Conservation (phyloP, 2,797 vertebrate species). For the Gouania willdenowi region DNA sequence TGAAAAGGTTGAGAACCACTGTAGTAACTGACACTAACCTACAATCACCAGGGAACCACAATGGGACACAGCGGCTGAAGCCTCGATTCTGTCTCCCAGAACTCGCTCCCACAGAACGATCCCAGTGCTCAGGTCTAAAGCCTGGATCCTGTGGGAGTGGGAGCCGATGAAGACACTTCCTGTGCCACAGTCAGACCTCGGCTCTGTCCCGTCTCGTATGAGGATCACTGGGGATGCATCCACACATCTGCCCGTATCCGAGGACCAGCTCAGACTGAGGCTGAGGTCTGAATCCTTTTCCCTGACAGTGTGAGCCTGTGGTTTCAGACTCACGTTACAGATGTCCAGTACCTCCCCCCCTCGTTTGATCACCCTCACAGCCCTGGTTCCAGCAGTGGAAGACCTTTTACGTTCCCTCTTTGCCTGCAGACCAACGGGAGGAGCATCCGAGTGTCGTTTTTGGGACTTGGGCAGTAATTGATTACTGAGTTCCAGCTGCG, state of each 20-base stretch:
- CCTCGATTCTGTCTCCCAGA: constrained; percentile 88
- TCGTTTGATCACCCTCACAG: constrained; percentile 53
- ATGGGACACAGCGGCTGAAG: constrained; percentile 83
- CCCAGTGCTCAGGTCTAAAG: constrained; percentile 80
- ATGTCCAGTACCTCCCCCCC: constrained; percentile 46
- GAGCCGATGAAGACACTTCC: constrained; percentile 85
- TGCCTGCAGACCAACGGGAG: not conserved
- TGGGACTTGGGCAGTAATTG: not conserved
- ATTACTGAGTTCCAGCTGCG: constrained; percentile 21
- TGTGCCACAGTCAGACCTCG: not conserved
- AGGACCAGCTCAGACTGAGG: constrained; percentile 80
- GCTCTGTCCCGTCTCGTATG: constrained; percentile 17
- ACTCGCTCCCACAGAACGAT: constrained; percentile 84
- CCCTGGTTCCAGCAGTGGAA: not conserved
- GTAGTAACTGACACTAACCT: constrained; percentile 70
- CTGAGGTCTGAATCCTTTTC: constrained; percentile 13
- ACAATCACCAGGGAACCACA: constrained; percentile 84
- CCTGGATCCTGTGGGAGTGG: constrained; percentile 88
- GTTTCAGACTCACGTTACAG: not conserved
- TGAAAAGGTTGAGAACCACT: no score
- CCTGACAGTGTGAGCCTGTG: not conserved
- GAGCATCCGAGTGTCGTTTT: constrained; percentile 12
- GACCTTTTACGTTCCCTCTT: constrained; percentile 42
- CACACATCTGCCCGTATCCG: constrained; percentile 89
- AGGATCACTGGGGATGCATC: constrained; percentile 90